Evolutionary conservation across 2,113 vertebrate species (phyloP).

Genomic region (Apteryx mantelli): DNA sequence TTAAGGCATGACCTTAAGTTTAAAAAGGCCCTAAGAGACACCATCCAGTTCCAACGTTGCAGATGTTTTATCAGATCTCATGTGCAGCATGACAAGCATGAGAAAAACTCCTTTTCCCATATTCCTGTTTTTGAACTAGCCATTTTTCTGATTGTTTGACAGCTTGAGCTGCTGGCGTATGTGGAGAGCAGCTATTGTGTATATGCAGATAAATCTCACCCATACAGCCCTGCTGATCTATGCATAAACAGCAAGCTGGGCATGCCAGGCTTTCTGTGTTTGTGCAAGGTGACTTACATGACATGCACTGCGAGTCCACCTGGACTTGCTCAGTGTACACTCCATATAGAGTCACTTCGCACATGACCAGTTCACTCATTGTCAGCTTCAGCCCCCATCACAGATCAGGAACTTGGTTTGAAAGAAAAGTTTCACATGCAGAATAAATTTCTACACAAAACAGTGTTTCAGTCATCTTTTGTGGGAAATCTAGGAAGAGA

Average conservation of each 20-base stretch:
- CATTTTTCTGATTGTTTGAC: background rate
- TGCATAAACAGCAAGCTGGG: rapidly evolving
- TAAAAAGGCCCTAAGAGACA: background rate
- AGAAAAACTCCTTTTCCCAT: background rate
- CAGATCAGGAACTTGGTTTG: background rate
- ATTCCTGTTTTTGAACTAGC: background rate
- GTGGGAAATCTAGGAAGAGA: background rate
- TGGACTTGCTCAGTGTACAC: background rate
- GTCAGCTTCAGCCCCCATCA: background rate
- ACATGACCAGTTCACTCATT: background rate
- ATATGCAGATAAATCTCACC: background rate
- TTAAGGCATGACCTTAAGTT: background rate
- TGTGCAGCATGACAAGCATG: background rate
- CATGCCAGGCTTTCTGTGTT: background rate
- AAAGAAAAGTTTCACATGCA: background rate
- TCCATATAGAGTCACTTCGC: background rate
- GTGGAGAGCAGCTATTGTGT: background rate
- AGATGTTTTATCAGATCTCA: background rate
- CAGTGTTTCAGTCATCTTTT: background rate
- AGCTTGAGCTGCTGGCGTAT: background rate
- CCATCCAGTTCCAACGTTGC: background rate
- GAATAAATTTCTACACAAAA: background rate
- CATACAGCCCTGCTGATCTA: background rate
- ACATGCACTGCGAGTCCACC: background rate
- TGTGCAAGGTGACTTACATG: background rate